These are phyloP conservation scores for Gadus chalcogrammus DNA, from an alignment of 2,113 vertebrate species.

Conservation along the genomic window DNA sequence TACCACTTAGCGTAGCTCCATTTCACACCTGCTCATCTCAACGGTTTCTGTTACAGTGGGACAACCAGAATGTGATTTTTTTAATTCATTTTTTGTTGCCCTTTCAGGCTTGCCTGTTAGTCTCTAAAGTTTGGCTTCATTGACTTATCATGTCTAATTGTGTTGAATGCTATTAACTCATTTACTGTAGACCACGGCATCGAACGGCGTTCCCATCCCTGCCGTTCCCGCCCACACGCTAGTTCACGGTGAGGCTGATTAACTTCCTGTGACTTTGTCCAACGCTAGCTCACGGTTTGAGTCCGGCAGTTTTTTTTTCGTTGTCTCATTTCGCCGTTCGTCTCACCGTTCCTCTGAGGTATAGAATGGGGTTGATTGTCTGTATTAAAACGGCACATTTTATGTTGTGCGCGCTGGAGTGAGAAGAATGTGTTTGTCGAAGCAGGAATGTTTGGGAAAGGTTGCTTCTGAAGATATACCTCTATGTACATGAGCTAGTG, in stretches of 20 bases:
- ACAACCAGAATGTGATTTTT: conserved; percentile 5
- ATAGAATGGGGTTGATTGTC: background rate
- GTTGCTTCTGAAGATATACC: conserved; percentile 43
- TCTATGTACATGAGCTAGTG: conserved; percentile 64
- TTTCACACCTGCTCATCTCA: background rate
- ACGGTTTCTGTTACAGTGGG: conserved; percentile 20
- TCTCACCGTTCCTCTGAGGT: conserved; percentile 11
- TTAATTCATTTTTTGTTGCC: background rate
- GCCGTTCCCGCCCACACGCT: background rate
- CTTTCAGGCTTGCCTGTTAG: conserved; percentile 2
- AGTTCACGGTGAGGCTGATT: background rate
- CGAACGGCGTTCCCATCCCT: background rate
- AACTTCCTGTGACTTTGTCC: too few species aligned
- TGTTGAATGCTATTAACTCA: background rate
- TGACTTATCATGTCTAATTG: background rate
- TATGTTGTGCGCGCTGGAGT: too few species aligned
- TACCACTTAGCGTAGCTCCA: conserved; percentile 13
- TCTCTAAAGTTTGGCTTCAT: background rate
- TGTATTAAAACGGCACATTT: too few species aligned
- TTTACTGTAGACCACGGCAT: background rate
- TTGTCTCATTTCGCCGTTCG: conserved; percentile 10
- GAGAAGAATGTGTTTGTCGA: too few species aligned
- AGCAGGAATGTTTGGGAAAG: conserved; percentile 15
- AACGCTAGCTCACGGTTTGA: background rate
- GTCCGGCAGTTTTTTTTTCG: too few species aligned